Evolutionary conservation across 1,140 invertebrate genomes (phyloP).

Genomic region (fruit fly (Drosophila melanogaster)): Release_6_plus_ISO1_MT NC_004354.4:18913501-18914000

Average conservation of each 20-base stretch:
- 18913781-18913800: conserved; percentile 82
- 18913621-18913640: background rate
- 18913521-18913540: background rate
- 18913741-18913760: conserved; percentile 51
- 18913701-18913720: conserved; percentile 37
- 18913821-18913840: conserved; percentile 30
- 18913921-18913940: background rate
- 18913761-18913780: conserved; percentile 80
- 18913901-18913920: background rate
- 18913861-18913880: background rate
- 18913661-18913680: conserved; percentile 48
- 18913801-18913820: conserved; percentile 81
- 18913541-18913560: background rate
- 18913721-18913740: conserved; percentile 13
- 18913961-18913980: conserved; percentile 29
- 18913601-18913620: background rate
- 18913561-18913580: background rate
- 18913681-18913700: conserved; percentile 33
- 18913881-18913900: no score
- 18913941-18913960: background rate
- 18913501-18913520: background rate
- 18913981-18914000: conserved; percentile 52
- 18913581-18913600: background rate
- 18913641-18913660: conserved; percentile 62
- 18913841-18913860: background rate